Evolutionary conservation across 2,888 invertebrate species (phyloP), one percentile per base, ranked within the genome.

Genomic region (Sphecodes monilicornis): DNA sequence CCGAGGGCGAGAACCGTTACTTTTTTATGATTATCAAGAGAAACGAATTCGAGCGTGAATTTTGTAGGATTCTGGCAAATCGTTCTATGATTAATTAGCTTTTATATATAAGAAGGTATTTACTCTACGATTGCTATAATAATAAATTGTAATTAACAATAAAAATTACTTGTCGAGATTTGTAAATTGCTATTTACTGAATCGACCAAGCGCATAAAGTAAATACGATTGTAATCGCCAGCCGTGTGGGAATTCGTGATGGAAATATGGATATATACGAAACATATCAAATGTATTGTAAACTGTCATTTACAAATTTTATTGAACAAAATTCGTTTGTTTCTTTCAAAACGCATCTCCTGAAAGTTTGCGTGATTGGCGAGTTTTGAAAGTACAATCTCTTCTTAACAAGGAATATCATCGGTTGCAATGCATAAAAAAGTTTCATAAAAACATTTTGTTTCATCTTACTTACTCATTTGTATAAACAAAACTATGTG

Each of bases 371-470:
- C 36, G 43, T 39, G 11, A 60, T 43, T 26, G 22, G 69, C 50
- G 72, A 50, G 69, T n/a, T 69, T 32, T 36, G 46, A 39, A 66
- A 60, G 22, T 70, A 74, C n/a, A n/a, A 50, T 73, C 32, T 50
- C 36, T 29, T 77, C 66, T 74, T 32, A 76, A 80, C 39, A 22
- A 78, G 32, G 72, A 50, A 32, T 76, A 69, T 76, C 22, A 41
- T 76, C 69, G 54, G 22, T 36, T 57, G 57, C 50, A 60, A 60
- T n/a, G 41, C 22, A 18, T 10, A n/a, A n/a, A 26, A 36, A 69
- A 54, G n/a, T 84, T 88, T 84, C 69, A 78, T 90, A 90, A 90
- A 90, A 90, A 90, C 82, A 88, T 85, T 89, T 90, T 90, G 86
- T 90, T 86, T 69, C 29, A 18, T 60, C 29, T 18, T 60, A 71